These are phyloP conservation scores for Engraulis encrasicolus DNA, from an alignment of 2,113 vertebrate species.

Conservation along the genomic window DNA sequence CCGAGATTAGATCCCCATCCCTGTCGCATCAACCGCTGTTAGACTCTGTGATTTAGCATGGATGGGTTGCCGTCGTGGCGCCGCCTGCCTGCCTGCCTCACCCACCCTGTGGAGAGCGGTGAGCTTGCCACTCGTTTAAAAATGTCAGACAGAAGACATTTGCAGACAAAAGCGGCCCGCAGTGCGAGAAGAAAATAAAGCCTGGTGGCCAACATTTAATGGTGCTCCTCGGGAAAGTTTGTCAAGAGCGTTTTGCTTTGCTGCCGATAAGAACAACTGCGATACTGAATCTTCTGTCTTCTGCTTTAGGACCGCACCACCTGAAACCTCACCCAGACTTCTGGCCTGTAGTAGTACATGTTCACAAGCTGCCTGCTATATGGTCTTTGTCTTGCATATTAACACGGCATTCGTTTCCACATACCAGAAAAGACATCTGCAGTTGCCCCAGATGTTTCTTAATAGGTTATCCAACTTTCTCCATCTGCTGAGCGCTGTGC, in stretches of 20 bases:
- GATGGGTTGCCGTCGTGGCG: too few species aligned
- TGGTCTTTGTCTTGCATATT: not conserved
- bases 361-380: not conserved
- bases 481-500: not conserved
- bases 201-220: not conserved
- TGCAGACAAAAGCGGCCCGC: not conserved
- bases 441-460: not conserved
- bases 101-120: not conserved
- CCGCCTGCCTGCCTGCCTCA: too few species aligned
- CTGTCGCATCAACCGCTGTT: constrained; percentile 1
- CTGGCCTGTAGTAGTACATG: not conserved
- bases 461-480: not conserved
- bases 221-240: not conserved
- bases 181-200: not conserved
- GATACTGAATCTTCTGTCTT: not conserved
- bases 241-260: not conserved
- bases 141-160: constrained; percentile 14
- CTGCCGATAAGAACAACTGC: not conserved
- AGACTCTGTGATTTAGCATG: not conserved
- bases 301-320: not conserved
- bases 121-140: constrained; percentile 13
- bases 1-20: not conserved
- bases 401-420: not conserved
- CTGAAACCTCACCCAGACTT: not conserved
- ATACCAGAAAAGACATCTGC: not conserved